A percentile compares a stretch with the other conserved stretches of the same genome.
Conservation (phyloP, 2,888 invertebrate species). For the Lobophora halterata region DNA sequence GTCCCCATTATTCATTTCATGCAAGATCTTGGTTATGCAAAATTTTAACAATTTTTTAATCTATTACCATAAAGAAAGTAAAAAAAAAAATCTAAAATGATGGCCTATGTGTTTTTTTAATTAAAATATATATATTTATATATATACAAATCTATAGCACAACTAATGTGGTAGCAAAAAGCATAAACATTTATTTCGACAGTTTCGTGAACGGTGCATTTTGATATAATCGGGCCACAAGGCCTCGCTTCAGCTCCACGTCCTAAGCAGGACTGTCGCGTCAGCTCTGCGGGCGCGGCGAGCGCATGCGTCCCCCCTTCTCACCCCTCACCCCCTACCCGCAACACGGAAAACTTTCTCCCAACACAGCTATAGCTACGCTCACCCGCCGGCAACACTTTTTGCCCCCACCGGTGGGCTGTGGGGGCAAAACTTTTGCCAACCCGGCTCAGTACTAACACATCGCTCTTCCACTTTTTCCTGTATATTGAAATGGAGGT, state of each 20-base stretch:
- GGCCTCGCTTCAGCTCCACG: slow-evolving; percentile 49
- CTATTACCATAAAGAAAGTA: no score
- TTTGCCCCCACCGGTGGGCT: slow-evolving; percentile 71
- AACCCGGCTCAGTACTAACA: slow-evolving; percentile 74
- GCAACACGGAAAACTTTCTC: slow-evolving; percentile 81
- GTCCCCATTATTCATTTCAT: slow-evolving; percentile 21
- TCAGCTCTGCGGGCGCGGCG: slow-evolving; percentile 57
- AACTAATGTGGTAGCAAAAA: no score
- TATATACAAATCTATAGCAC: no score
- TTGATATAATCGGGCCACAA: slow-evolving; percentile 27
- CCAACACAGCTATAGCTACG: slow-evolving; percentile 74
- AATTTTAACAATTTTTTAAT: no score
- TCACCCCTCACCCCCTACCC: slow-evolving; percentile 61
- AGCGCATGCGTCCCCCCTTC: slow-evolving; percentile 67
- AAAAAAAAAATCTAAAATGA: background rate
- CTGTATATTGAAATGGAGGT: slow-evolving; percentile 81
- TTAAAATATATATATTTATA: no score
- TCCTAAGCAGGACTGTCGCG: slow-evolving; percentile 70
- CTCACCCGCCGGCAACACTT: slow-evolving; percentile 79
- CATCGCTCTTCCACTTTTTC: slow-evolving; percentile 80
- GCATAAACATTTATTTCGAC: slow-evolving; percentile 11
- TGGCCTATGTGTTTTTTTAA: no score
- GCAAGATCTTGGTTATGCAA: background rate
- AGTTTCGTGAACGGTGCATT: slow-evolving; percentile 54
- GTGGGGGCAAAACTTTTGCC: slow-evolving; percentile 76